A percentile compares a stretch with the other conserved stretches of the same genome.
Evolutionary conservation across 1,140 invertebrate species (phyloP).

Genomic region (Papilio aristodemus): DNA sequence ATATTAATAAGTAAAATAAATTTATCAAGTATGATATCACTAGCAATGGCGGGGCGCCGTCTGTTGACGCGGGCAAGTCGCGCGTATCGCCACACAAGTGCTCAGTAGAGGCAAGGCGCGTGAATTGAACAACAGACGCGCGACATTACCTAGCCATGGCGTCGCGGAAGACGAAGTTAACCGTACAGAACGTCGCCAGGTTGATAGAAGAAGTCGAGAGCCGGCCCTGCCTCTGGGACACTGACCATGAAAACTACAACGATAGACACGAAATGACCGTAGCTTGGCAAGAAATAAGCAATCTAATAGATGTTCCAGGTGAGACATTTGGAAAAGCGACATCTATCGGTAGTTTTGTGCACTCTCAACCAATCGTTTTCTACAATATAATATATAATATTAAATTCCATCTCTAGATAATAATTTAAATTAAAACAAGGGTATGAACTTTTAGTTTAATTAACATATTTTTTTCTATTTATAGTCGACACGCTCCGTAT

Average conservation of each 20-base stretch:
- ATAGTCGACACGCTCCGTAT: slow-evolving; percentile 44
- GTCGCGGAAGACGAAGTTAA: not conserved
- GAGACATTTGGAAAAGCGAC: not conserved
- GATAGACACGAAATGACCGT: slow-evolving; percentile 35
- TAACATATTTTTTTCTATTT: slow-evolving; percentile 34
- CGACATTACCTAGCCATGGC: slow-evolving; percentile 18
- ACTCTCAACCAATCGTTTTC: not conserved
- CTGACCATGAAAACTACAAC: slow-evolving; percentile 44
- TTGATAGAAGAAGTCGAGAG: slow-evolving; percentile 50
- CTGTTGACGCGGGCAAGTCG: slow-evolving; percentile 2
- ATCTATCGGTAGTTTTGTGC: slow-evolving; percentile 1
- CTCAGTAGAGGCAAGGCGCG: not conserved
- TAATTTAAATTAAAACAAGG: not conserved
- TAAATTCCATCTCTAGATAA: slow-evolving; percentile 14
- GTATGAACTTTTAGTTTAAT: not conserved
- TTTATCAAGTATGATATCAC: not conserved
- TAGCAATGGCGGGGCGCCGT: slow-evolving; percentile 17
- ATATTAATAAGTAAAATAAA: not conserved
- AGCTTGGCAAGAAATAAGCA: slow-evolving; percentile 48
- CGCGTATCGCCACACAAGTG: not conserved
- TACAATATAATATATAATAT: too few species aligned
- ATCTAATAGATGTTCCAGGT: slow-evolving; percentile 43
- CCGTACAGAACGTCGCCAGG: not conserved
- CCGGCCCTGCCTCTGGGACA: slow-evolving; percentile 52
- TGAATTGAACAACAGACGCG: not conserved